These are phyloP conservation scores for Beris morrisii DNA, from an alignment of 2,888 invertebrate species.

Conservation along the genomic window DNA sequence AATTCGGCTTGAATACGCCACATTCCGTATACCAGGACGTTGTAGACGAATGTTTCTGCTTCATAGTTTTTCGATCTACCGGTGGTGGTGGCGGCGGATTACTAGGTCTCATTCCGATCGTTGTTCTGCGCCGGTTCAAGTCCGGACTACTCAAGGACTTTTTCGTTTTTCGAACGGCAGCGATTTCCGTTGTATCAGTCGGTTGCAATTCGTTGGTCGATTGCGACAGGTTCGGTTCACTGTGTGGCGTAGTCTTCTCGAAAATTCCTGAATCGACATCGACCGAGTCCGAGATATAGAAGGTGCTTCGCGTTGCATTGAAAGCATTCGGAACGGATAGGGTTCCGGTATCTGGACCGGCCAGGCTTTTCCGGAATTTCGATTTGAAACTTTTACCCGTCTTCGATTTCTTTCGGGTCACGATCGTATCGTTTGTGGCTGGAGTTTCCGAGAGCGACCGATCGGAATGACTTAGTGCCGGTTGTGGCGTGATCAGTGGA, in stretches of 20 bases:
- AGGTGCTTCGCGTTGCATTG: conserved; percentile 67
- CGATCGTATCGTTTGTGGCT: conserved; percentile 22
- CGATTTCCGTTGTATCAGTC: conserved; percentile 43
- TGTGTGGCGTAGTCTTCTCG: conserved; percentile 45
- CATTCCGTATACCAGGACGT: conserved; percentile 74
- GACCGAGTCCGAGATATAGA: conserved; percentile 70
- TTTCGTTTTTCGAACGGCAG: conserved; percentile 49
- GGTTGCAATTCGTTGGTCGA: conserved; percentile 28
- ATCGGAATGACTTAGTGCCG: conserved; percentile 48
- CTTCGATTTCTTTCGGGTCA: conserved; percentile 57
- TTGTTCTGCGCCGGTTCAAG: conserved; percentile 49
- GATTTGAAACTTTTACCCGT: conserved; percentile 62
- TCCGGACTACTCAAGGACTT: conserved; percentile 34
- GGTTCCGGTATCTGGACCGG: conserved; percentile 58
- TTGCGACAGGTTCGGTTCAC: conserved; percentile 28
- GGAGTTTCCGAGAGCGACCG: conserved; percentile 41
- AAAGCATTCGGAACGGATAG: conserved; percentile 60
- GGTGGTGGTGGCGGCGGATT: conserved; percentile 58
- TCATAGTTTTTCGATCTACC: conserved; percentile 37
- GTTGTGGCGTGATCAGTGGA: conserved; percentile 16
- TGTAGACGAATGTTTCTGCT: conserved; percentile 42
- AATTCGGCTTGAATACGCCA: conserved; percentile 59
- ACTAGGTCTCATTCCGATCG: conserved; percentile 52
- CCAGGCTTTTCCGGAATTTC: conserved; percentile 62
- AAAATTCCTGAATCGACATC: conserved; percentile 67